A percentile compares a stretch with the other conserved stretches of the same genome.
Conservation (phyloP, 2,113 vertebrate species). For the Oxygymnocypris stewartii region DNA sequence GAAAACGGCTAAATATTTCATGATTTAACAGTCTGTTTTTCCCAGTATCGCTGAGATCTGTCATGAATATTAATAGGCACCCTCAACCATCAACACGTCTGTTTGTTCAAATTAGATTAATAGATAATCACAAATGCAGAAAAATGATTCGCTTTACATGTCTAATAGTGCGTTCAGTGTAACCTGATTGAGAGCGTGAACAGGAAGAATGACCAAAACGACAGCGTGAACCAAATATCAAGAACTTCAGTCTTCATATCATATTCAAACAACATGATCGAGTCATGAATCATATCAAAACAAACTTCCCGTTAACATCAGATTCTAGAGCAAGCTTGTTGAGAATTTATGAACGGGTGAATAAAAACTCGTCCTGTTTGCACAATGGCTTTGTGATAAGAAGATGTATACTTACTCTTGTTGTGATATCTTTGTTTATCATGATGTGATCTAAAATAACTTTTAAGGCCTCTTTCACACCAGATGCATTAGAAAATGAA, state of each 20-base stretch:
- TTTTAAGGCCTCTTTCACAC: not conserved
- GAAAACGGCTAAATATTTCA: conserved; percentile 23
- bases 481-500: not conserved
- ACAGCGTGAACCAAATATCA: not conserved
- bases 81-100: not conserved
- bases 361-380: not conserved
- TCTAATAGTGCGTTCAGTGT: not conserved
- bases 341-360: not conserved
- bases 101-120: conserved; percentile 14
- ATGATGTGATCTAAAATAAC: not conserved
- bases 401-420: not conserved
- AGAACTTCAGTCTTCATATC: not conserved
- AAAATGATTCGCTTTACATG: not conserved
- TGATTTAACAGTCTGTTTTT: no score
- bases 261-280: not conserved
- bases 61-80: conserved; percentile 9
- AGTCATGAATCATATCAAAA: conserved; percentile 4
- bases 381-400: not conserved
- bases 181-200: not conserved
- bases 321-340: not conserved
- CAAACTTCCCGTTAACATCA: not conserved
- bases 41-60: not conserved
- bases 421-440: not conserved
- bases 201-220: not conserved
- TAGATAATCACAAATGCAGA: not conserved